Percentiles rank a stretch among this genome's conserved stretches.
These are phyloP conservation scores for Dasyprocta punctata DNA, from an alignment of 2,113 vertebrate species.

Conservation along the genomic window DNA sequence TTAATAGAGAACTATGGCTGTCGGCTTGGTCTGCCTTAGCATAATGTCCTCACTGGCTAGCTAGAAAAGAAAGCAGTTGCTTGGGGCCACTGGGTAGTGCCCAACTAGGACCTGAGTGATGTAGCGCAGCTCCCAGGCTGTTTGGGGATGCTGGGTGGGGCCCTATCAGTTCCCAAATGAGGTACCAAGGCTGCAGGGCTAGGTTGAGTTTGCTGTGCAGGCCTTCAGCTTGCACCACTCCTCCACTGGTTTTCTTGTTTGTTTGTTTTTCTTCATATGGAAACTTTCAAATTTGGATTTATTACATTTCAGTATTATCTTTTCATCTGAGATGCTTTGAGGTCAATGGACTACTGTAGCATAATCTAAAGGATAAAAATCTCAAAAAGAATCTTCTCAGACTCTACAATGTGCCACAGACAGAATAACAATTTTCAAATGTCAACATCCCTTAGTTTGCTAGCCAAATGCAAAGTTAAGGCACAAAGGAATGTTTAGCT, in stretches of 20 bases:
- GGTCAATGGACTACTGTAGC: neutral
- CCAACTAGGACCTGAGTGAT: no score
- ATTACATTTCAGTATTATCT: neutral
- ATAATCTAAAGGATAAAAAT: neutral
- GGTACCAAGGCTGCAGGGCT: no score
- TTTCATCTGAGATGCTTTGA: neutral
- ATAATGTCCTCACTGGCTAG: neutral
- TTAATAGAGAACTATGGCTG: neutral
- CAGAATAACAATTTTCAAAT: neutral
- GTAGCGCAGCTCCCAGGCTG: no score
- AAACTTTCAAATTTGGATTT: neutral
- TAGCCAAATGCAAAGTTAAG: neutral
- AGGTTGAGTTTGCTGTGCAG: no score
- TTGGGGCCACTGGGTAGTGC: no score
- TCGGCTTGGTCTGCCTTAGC: neutral
- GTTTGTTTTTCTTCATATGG: neutral
- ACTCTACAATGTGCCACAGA: rapidly evolving
- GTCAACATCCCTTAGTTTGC: no score
- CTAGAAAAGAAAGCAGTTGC: neutral
- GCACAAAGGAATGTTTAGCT: neutral
- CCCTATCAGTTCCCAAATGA: no score
- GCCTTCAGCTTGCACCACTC: no score
- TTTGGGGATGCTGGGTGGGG: no score
- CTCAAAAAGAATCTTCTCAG: neutral
- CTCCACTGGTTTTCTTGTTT: neutral